Conservation (phyloP, 1,140 invertebrate species). For the Mizuhopecten yessoensis region DNA sequence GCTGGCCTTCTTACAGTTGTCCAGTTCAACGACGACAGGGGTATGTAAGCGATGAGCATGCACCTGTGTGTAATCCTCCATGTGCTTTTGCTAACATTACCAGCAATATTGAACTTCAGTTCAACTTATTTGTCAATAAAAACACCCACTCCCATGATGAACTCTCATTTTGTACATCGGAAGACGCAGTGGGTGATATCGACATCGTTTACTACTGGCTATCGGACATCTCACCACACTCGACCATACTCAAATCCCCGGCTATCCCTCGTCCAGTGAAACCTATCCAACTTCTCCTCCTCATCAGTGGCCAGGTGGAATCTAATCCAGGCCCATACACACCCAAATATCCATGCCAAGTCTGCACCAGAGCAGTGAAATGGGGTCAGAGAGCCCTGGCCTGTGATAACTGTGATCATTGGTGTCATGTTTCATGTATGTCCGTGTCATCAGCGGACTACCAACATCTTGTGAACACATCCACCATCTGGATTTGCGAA, state of each 20-base stretch:
- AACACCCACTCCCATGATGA: too few species aligned
- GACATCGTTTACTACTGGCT: background rate
- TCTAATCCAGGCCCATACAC: constrained; percentile 38
- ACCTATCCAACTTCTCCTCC: constrained; percentile 3
- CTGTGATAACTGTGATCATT: constrained; percentile 26
- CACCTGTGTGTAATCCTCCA: too few species aligned
- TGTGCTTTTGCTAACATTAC: too few species aligned
- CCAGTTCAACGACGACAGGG: too few species aligned
- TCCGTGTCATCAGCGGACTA: background rate
- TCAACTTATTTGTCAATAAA: too few species aligned
- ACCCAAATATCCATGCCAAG: constrained; percentile 41
- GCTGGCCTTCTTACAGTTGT: too few species aligned
- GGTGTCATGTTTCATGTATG: constrained; percentile 34
- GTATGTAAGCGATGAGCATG: too few species aligned
- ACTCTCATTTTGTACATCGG: too few species aligned
- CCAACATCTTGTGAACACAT: background rate
- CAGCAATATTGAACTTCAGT: too few species aligned
- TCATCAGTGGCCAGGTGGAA: background rate
- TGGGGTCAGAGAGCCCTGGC: constrained; percentile 39
- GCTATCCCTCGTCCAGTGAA: background rate
- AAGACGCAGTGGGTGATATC: too few species aligned
- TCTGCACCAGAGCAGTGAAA: constrained; percentile 9
- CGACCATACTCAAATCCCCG: too few species aligned
- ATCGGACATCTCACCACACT: background rate
- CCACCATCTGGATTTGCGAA: constrained; percentile 25